phyloP scores from a whole-genome alignment of 1,140 invertebrate genomes.

The Drosophila carrolli region DNA sequence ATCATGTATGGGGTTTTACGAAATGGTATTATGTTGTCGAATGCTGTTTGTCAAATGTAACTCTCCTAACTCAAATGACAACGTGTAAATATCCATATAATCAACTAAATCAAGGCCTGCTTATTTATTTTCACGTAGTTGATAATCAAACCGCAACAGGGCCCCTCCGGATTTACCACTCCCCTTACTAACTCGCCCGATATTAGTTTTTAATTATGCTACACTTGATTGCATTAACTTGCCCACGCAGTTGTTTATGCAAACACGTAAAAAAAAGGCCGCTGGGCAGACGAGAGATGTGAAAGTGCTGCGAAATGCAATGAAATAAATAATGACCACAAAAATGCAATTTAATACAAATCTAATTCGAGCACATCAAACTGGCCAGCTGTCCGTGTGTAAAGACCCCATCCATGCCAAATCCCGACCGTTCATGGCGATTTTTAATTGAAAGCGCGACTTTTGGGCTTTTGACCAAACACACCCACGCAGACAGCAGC shows the following conservation, averaged over 20 bases:
- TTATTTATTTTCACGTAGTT: conserved; percentile 28
- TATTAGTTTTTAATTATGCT: conserved; percentile 70
- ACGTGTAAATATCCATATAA: conserved; percentile 8
- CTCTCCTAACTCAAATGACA: background rate
- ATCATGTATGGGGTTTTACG: no score
- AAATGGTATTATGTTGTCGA: no score
- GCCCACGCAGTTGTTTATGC: conserved; percentile 32
- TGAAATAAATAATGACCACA: conserved; percentile 65
- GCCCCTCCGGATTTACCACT: background rate
- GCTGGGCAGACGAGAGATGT: conserved; percentile 4
- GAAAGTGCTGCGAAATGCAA: conserved; percentile 35
- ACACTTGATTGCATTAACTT: conserved; percentile 58
- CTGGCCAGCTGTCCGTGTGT: conserved; percentile 41
- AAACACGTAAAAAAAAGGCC: conserved; percentile 3
- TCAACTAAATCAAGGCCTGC: conserved; percentile 26
- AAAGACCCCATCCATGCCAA: conserved; percentile 10
- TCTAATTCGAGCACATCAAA: conserved; percentile 57
- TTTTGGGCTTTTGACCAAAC: conserved; percentile 59
- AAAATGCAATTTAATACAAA: conserved; percentile 72
- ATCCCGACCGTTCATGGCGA: conserved; percentile 43
- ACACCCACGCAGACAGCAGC: conserved; percentile 12
- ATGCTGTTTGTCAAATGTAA: background rate
- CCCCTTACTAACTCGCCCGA: conserved; percentile 9
- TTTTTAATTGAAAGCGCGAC: conserved; percentile 74
- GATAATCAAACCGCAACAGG: conserved; percentile 22